phyloP scores from a whole-genome alignment of 2,797 vertebrate genomes.

The Trichosurus vulpecula region DNA sequence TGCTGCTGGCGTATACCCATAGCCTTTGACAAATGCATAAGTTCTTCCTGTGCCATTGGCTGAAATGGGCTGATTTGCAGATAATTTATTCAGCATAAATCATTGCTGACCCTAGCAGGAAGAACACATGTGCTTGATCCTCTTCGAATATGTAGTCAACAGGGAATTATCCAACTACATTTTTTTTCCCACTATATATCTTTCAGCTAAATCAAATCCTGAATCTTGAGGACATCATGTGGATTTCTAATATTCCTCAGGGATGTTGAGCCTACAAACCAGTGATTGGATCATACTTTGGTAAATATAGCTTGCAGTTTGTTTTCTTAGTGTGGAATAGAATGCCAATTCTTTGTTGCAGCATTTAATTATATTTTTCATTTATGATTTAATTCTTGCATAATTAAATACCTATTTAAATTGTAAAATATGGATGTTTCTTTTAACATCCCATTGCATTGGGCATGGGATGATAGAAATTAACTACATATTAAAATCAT shows the following conservation, averaged over 20 bases:
- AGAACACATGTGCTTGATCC: slow-evolving; percentile 80
- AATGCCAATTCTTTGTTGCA: slow-evolving; percentile 80
- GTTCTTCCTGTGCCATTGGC: slow-evolving; percentile 79
- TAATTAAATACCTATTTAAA: slow-evolving; percentile 75
- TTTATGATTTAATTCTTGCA: slow-evolving; percentile 82
- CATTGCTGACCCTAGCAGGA: slow-evolving; percentile 83
- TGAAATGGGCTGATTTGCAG: slow-evolving; percentile 80
- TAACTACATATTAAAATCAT: slow-evolving; percentile 29
- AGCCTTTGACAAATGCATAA: slow-evolving; percentile 50
- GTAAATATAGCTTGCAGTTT: slow-evolving; percentile 78
- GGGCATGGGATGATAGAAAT: slow-evolving; percentile 50
- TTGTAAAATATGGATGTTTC: slow-evolving; percentile 74
- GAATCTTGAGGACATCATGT: slow-evolving; percentile 77
- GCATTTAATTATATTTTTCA: slow-evolving; percentile 81
- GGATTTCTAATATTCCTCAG: slow-evolving; percentile 73
- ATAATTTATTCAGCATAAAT: slow-evolving; percentile 87
- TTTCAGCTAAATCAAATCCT: slow-evolving; percentile 77
- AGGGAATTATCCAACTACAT: slow-evolving; percentile 78
- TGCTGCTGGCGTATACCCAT: background rate
- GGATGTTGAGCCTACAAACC: slow-evolving; percentile 80
- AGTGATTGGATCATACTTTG: slow-evolving; percentile 71
- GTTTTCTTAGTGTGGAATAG: slow-evolving; percentile 79
- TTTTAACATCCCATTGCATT: slow-evolving; percentile 69
- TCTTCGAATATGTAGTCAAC: slow-evolving; percentile 76
- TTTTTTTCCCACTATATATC: slow-evolving; percentile 73